Percentiles rank a stretch among this genome's conserved stretches.
Conservation (phyloP, 2,113 vertebrate species). For the Zonotrichia leucophrys region DNA sequence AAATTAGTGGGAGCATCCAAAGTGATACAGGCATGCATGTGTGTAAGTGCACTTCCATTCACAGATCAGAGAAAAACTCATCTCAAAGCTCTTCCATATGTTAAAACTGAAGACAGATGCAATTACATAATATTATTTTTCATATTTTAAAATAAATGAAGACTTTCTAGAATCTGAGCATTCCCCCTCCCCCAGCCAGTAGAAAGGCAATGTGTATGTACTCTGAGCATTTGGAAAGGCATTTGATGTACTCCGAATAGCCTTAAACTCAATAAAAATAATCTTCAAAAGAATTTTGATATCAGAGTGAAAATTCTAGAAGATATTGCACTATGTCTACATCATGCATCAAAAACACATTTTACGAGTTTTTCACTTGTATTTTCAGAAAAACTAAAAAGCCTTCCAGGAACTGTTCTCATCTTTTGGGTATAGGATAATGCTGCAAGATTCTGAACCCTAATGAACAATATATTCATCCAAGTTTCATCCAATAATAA, state of each 20-base stretch:
- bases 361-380: background rate
- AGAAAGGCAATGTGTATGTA: background rate
- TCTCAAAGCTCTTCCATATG: background rate
- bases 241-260: background rate
- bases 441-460: background rate
- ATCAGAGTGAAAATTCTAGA: background rate
- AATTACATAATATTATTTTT: background rate
- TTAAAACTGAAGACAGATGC: background rate
- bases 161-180: background rate
- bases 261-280: background rate
- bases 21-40: accelerated
- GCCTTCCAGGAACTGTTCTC: background rate
- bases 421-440: background rate
- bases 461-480: background rate
- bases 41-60: background rate
- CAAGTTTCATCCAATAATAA: background rate
- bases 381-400: background rate
- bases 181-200: background rate
- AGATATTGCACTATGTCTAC: background rate
- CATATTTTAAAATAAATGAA: background rate
- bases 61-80: background rate
- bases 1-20: background rate
- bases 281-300: background rate
- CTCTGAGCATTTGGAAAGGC: background rate
- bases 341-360: background rate